Conservation (phyloP, 2,113 vertebrate genomes). For the Typhlomys cinereus region DNA sequence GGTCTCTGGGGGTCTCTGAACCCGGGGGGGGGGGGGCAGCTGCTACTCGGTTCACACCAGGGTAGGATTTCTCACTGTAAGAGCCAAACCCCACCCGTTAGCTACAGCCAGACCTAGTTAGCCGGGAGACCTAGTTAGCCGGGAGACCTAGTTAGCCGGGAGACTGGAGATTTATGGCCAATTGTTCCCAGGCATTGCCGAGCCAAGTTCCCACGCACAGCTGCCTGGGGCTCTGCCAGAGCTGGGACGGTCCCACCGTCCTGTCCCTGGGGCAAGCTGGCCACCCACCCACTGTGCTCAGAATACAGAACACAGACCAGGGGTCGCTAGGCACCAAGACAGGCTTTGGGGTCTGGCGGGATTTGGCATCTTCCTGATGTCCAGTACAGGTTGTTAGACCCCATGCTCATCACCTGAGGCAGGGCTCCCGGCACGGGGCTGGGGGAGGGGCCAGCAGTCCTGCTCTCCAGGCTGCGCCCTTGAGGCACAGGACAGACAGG, state of each 20-base stretch:
- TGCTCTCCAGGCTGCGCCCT: too few species aligned
- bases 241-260: not conserved
- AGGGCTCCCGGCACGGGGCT: not conserved
- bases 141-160: too few species aligned
- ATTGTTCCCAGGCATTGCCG: not conserved
- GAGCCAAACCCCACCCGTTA: too few species aligned
- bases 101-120: not conserved
- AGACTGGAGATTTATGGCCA: not conserved
- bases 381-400: not conserved
- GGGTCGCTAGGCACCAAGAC: not conserved
- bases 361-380: not conserved
- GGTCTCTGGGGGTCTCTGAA: not conserved
- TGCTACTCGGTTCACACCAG: too few species aligned
- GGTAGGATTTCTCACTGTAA: not conserved
- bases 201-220: not conserved
- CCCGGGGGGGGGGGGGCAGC: not conserved
- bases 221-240: rapidly evolving
- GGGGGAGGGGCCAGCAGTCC: not conserved
- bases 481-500: not conserved
- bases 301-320: too few species aligned
- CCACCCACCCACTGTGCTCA: not conserved
- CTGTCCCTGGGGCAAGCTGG: not conserved
- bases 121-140: not conserved
- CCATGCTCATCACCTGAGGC: too few species aligned
- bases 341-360: not conserved